Base-by-base conservation (phyloP, 2,888 invertebrate species). In the Mythimna impura region DNA sequence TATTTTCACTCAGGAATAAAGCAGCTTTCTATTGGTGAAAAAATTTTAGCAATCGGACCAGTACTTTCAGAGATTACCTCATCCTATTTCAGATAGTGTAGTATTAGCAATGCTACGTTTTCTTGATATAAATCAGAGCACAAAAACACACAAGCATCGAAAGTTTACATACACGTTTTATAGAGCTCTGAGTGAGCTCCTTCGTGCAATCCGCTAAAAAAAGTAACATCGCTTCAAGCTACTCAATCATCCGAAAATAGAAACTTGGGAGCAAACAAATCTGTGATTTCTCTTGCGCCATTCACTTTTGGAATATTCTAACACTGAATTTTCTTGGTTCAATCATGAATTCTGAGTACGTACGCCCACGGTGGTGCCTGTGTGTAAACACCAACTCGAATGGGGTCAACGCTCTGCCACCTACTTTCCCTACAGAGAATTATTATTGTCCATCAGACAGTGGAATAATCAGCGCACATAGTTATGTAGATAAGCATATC, bases 361-460 rank as follows among this genome's bases (percentile, higher is more conserved):
- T 81, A 78, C 83, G 81, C 86, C 83, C 80, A 83, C 83, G 22
- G 62, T 71, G 71, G 78, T 81, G 81, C 82, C 82, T 85, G 83
- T 83, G 78, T 72, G 83, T 85, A 86, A 87, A 89, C 81, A 86
- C 17, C 76, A 72, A 71, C 77, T 78, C 73, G 66, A 88, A 85
- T 80, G 78, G 85, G 93, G 94, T 93, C 94, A 89, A 90, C 89
- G 92, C 82, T 86, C 93, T 91, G 81, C 87, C 87, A 90, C 91
- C 92, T 92, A 93, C 94, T 94, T 94, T 94, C 93, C 90, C 83
- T 80, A 76, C 89, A 80, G 78, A 85, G 83, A 85, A 86, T 83
- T 86, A 83, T 89, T 86, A 86, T 81, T 85, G 85, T 86, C 79
- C 81, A 83, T 81, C 72, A 82, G 73, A 82, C 85, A 83, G 79